A percentile compares a stretch with the other conserved stretches of the same genome.
phyloP scores from a whole-genome alignment of 2,797 vertebrate species.

The Cynopterus sphinx region DNA sequence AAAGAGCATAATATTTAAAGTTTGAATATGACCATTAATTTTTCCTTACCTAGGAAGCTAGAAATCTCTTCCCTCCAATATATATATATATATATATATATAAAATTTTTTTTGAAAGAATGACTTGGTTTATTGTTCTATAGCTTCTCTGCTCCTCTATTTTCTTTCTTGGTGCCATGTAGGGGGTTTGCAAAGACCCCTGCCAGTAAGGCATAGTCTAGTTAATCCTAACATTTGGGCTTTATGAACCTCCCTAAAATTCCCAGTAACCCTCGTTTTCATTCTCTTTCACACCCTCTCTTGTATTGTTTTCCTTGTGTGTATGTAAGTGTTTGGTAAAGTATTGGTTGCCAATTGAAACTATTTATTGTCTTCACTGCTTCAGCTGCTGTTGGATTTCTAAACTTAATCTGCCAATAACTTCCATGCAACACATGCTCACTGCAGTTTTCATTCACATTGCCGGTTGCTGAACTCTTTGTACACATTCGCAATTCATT shows the following conservation, averaged over 20 bases:
- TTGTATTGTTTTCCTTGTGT: not conserved
- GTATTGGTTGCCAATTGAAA: slow-evolving; percentile 56
- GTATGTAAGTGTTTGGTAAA: not conserved
- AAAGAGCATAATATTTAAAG: not conserved
- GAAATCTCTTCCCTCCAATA: not conserved
- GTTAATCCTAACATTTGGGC: not conserved
- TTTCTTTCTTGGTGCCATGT: not conserved
- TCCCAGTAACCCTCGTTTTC: not conserved
- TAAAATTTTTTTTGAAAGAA: not conserved
- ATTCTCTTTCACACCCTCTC: not conserved
- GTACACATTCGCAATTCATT: not conserved
- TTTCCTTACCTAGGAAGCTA: not conserved
- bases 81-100: not conserved
- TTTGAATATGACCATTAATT: not conserved
- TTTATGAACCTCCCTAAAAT: not conserved
- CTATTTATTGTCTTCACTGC: slow-evolving; percentile 49
- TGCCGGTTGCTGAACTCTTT: slow-evolving; percentile 57
- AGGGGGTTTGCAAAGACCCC: not conserved
- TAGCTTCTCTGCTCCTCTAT: not conserved
- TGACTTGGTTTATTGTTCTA: not conserved
- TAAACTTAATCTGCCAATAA: slow-evolving; percentile 43
- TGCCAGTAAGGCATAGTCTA: not conserved
- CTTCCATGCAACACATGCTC: slow-evolving; percentile 22
- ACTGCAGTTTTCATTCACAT: not conserved
- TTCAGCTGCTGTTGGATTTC: slow-evolving; percentile 31